Evolutionary conservation across 1,140 invertebrate species (phyloP).

Genomic region (Eupeodes corollae): DNA sequence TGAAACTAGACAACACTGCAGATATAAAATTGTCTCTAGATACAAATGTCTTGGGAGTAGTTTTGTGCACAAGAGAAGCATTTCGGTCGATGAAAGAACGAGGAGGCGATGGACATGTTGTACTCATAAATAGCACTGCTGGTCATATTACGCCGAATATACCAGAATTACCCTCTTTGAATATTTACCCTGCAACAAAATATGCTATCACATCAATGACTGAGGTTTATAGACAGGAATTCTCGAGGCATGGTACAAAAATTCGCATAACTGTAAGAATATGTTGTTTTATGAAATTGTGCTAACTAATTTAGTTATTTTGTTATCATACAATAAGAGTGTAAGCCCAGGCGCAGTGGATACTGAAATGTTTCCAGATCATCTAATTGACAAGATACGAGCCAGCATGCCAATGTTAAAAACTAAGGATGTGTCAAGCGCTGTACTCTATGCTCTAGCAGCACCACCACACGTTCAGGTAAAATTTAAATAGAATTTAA

Average conservation of each 20-base stretch:
- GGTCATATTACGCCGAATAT: conserved; percentile 7
- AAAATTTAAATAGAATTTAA: no score
- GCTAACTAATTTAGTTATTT: not conserved
- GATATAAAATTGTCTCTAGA: conserved; percentile 42
- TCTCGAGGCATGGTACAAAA: conserved; percentile 40
- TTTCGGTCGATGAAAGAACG: conserved; percentile 50
- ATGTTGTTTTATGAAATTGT: conserved; percentile 2
- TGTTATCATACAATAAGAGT: conserved; percentile 16
- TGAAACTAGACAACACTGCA: conserved; percentile 30
- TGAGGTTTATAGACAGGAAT: conserved; percentile 46
- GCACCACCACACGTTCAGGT: conserved; percentile 49
- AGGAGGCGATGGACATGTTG: conserved; percentile 50
- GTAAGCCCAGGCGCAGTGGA: conserved; percentile 47
- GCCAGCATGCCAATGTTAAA: no score
- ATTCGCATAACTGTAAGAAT: conserved; percentile 46
- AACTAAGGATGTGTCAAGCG: conserved; percentile 43
- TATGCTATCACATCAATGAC: conserved; percentile 45
- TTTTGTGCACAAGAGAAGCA: conserved; percentile 49
- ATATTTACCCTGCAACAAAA: conserved; percentile 48
- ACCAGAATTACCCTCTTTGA: conserved; percentile 7
- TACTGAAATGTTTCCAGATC: conserved; percentile 41
- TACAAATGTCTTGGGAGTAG: conserved; percentile 52
- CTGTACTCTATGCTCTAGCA: conserved; percentile 44
- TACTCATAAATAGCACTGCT: conserved; percentile 5
- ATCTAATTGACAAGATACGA: conserved; percentile 14